Evolutionary conservation across 2,888 invertebrate species (phyloP).

Genomic region (Ectemnius lituratus): DNA sequence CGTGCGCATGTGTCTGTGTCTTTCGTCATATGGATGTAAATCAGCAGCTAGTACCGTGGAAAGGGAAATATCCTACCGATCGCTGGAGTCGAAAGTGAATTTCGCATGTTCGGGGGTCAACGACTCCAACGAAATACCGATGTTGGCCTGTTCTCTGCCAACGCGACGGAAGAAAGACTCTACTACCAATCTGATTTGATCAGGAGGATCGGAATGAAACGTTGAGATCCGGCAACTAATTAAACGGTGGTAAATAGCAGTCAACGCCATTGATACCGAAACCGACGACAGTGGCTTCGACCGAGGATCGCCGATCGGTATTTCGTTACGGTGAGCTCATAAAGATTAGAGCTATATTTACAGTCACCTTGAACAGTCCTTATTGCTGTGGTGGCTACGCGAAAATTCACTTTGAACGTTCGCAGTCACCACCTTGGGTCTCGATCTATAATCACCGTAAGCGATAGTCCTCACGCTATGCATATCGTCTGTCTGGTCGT

Average conservation of each 20-base stretch:
- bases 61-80: constrained; percentile 12
- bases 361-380: neutral
- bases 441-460: neutral
- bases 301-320: too few relatives aligned
- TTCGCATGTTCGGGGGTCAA: constrained; percentile 26
- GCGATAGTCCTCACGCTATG: neutral
- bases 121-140: too few relatives aligned
- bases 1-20: neutral
- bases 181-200: too few relatives aligned
- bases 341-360: constrained; percentile 26
- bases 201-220: too few relatives aligned
- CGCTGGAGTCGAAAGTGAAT: constrained; percentile 52
- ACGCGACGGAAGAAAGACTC: too few relatives aligned
- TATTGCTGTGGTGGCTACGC: neutral
- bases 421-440: neutral
- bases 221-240: too few relatives aligned
- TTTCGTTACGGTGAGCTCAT: neutral
- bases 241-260: too few relatives aligned
- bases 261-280: too few relatives aligned
- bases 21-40: constrained; percentile 14
- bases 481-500: neutral
- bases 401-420: neutral
- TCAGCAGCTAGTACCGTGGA: constrained; percentile 7
- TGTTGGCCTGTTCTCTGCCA: too few relatives aligned
- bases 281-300: too few relatives aligned